Evolutionary conservation across 2,113 vertebrate species (phyloP), one percentile per base, ranked within the genome.

Genomic region (Perca fluviatilis): DNA sequence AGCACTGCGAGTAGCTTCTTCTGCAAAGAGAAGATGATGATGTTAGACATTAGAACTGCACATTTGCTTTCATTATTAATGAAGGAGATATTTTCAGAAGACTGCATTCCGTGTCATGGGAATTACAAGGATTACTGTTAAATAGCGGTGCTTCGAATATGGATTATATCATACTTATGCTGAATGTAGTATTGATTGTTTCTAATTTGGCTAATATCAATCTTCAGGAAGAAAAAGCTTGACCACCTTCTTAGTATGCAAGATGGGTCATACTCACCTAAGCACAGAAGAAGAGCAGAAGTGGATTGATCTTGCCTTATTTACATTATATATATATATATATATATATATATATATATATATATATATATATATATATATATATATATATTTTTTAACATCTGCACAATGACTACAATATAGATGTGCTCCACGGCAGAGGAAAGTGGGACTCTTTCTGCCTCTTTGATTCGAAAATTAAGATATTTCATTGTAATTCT

Each of bases 1-100:
- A 99, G 95, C 98, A 99, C 86, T 96, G 96, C 6, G 96, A 71
- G 77, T 97, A 98, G 74, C 96, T 96, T 90, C 96, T 96, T 86
- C 96, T 97, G 90, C 15, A 46, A 54, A 77, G 54, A 75, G 23
- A 71, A 66, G 46, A 82, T 2, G 60, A 58, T 74, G 58, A 79
- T 25, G 19, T 88, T 56, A 83, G 47, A 83, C 65, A 70, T 33
- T 33, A 51, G 25, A 76, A 63, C 70, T 16, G 68, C n/a, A 82
- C 21, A 21, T 23, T 50, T n/a, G 33, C 25, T 50, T 91, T 58
- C 53, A 93, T 82, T 81, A 89, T 91, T 86, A 65, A 91, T 65
- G 77, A 67, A 73, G 18, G 5, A 54, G 77, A 74, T 84, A 30
- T 82, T 86, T 86, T 81, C 53, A 90, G 84, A 71, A 15, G 21